Base-by-base conservation (phyloP, 2,888 invertebrate species). In the Apeira syringaria region DNA sequence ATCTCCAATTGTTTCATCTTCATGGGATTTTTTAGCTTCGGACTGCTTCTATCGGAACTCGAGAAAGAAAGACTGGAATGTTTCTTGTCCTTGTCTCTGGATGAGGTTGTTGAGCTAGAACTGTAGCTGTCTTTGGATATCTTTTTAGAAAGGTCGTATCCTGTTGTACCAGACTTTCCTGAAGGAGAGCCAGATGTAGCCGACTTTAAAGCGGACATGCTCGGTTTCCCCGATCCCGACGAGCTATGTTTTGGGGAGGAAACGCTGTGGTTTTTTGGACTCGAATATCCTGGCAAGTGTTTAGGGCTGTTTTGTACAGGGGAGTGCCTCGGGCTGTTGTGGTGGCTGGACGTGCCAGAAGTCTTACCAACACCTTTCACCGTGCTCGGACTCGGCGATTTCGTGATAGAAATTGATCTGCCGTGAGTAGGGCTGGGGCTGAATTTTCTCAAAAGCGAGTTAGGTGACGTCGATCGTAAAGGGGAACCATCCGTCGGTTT, bases 141-240 rank as follows among this genome's bases (percentile, higher is more conserved):
- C 62, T 92, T 92, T 77, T 92, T 92, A 32, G 89, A 77, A 3
- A 90, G 74, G 45, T 91, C 91, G 54, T 91, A 92, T 10, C 91
- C 90, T 15, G 90, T 91, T 2, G 86, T 83, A 0, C 83, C 80
- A 6, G 91, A 91, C 69, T 93, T 93, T 15, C 91, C 91, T n/a
- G 92, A 93, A 1, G 94, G 94, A 1, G 94, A 94, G 4, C 89
- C 86, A 64, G 93, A 93, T 0, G 94, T 91, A 0, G 96, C 96
- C 22, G 94, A 96, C 71, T 97, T 97, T 11, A 97, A 78, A 0
- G 96, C 93, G 0, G 96, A 96, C 95, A 97, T 96, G 65, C 96
- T 96, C 0, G 97, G 97, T 68, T 97, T 97, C 0, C 97, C 97
- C 0, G 95, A 94, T 41, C 94, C 91, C 0, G 93, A 92, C 12